A percentile compares a stretch with the other conserved stretches of the same genome.
Evolutionary conservation across 2,888 invertebrate genomes (phyloP).

Genomic region (Calameuta pallipes): DNA sequence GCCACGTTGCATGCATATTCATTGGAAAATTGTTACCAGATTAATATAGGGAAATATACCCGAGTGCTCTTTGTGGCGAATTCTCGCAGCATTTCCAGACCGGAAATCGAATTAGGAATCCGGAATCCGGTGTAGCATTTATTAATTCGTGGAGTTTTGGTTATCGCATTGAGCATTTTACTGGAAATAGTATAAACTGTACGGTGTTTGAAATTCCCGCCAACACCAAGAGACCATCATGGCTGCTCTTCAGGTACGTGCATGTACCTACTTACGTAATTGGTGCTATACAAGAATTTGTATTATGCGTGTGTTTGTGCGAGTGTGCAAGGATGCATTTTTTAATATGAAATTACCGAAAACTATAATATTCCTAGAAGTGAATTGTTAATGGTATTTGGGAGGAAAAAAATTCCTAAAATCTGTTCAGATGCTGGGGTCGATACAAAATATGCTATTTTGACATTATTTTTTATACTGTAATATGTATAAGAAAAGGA

Average conservation of each 20-base stretch:
- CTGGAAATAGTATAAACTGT: background rate
- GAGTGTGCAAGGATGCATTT: background rate
- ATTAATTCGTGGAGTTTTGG: background rate
- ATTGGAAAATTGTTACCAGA: background rate
- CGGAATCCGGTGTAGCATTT: background rate
- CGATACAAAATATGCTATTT: too few species aligned
- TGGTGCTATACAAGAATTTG: background rate
- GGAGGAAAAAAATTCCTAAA: background rate
- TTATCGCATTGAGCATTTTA: background rate
- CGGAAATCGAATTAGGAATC: background rate
- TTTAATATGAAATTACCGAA: background rate
- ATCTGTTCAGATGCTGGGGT: too few species aligned
- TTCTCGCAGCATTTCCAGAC: background rate
- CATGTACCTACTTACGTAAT: background rate
- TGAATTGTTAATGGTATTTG: background rate
- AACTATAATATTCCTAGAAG: background rate
- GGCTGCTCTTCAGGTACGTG: background rate
- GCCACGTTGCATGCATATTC: slow-evolving; percentile 37
- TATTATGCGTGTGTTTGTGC: background rate
- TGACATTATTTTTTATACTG: background rate
- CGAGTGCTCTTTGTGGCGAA: background rate
- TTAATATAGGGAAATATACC: background rate
- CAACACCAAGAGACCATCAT: background rate
- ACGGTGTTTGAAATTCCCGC: background rate
- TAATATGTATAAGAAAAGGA: background rate